phyloP scores from a whole-genome alignment of 2,113 vertebrate genomes.

The Vidua chalybeata region DNA sequence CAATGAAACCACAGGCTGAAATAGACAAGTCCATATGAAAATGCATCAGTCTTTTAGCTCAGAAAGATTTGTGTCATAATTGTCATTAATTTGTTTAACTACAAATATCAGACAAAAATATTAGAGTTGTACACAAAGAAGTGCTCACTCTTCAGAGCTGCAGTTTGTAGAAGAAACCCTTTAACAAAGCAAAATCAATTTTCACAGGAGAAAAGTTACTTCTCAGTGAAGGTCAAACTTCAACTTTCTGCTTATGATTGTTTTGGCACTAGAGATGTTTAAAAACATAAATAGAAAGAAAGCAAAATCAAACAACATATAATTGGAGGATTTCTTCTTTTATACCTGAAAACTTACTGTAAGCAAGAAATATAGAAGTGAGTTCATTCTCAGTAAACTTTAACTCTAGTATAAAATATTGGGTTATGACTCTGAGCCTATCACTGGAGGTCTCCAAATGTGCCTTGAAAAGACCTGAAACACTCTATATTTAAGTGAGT shows the following conservation, averaged over 20 bases:
- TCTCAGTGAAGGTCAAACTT: not conserved
- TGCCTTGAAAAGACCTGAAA: not conserved
- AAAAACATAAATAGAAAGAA: not conserved
- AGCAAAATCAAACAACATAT: not conserved
- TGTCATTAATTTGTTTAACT: not conserved
- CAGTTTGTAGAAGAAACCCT: not conserved
- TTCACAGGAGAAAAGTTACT: not conserved
- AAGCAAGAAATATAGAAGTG: not conserved
- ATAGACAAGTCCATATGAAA: not conserved
- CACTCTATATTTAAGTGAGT: not conserved
- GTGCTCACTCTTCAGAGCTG: not conserved
- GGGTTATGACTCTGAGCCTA: not conserved
- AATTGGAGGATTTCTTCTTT: not conserved
- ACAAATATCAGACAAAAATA: not conserved
- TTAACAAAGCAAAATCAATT: not conserved
- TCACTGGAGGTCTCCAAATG: not conserved
- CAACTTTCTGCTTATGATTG: not conserved
- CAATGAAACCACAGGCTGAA: not conserved
- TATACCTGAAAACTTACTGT: not conserved
- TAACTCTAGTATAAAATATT: not conserved
- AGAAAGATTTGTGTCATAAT: accelerated
- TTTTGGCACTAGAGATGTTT: not conserved
- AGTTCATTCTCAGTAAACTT: not conserved
- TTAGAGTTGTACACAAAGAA: not conserved
- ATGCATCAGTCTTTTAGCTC: not conserved